Base-by-base conservation (phyloP, 2,888 invertebrate genomes). In the Metallyticus violacea region DNA sequence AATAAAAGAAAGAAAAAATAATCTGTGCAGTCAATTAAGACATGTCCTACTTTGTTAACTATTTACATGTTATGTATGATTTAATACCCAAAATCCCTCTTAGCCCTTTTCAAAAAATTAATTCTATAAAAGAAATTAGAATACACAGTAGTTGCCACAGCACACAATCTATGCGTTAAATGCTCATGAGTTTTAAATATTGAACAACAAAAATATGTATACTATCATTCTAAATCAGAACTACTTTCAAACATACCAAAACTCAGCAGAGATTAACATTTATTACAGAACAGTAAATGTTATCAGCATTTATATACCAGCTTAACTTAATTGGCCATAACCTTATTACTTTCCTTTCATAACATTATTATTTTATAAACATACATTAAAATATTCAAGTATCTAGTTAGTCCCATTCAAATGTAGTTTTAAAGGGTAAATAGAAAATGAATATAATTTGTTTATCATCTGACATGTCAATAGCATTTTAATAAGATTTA, bases 171-270 rank as follows among this genome's bases (percentile, higher is more conserved):
- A 62, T 82, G 22, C 22, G 27, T 77, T 83, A 83, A 83, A 83
- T 83, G 83, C 83, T 77, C 83, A 77, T 77, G 83, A 28, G 27
- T 83, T 29, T 83, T 77, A 77, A 28, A 83, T 25, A 30, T 30
- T 81, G 25, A n/a, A 81, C n/a, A n/a, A 81, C n/a, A 81, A 22
- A 29, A 28, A 26, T n/a, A 26, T 26, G 7, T 25, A 62, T 82
- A 62, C 83, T 77, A 76, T 77, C 22, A 9, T 62, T 62, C 40
- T 62, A 62, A 62, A 62, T 22, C 40, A 62, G 40, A 15, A 9
- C 40, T 62, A 62, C 40, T 62, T 62, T n/a, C 27, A 79, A 26
- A 27, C 25, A n/a, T 15, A 27, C 76, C n/a, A n/a, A 77, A 28
- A 77, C 81, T 28, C 29, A 83, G 83, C 83, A 83, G 77, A 83